Evolutionary conservation across 1,140 invertebrate species (phyloP).

Genomic region (Heliothis virescens): DNA sequence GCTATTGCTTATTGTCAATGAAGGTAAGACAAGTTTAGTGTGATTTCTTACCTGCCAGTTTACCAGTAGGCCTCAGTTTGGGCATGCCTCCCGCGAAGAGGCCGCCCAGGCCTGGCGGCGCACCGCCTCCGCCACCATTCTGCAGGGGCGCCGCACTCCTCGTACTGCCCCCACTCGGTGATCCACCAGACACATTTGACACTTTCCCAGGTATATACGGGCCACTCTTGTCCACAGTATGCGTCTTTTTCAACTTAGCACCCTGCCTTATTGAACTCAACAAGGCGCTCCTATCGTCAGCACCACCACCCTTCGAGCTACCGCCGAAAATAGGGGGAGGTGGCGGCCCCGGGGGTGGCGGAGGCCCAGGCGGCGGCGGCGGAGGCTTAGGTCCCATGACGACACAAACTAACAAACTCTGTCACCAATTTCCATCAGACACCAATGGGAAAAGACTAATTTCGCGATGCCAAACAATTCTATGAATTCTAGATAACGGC

Average conservation of each 20-base stretch:
- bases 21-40: neutral
- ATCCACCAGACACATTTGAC: slow-evolving; percentile 61
- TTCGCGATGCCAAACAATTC: slow-evolving; percentile 35
- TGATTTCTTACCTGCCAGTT: slow-evolving; percentile 73
- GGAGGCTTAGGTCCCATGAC: slow-evolving; percentile 79
- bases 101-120: slow-evolving; percentile 89
- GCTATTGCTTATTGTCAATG: neutral
- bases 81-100: slow-evolving; percentile 95
- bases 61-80: slow-evolving; percentile 92
- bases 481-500: slow-evolving; percentile 44
- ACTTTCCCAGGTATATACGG: slow-evolving; percentile 90
- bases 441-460: slow-evolving; percentile 46
- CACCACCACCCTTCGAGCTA: slow-evolving; percentile 81
- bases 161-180: slow-evolving; percentile 71
- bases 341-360: slow-evolving; percentile 87
- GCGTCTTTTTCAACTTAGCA: slow-evolving; percentile 93
- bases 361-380: slow-evolving; percentile 87
- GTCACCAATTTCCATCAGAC: slow-evolving; percentile 67
- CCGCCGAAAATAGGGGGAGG: slow-evolving; percentile 89
- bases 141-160: slow-evolving; percentile 81
- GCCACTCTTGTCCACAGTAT: slow-evolving; percentile 95
- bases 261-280: slow-evolving; percentile 94
- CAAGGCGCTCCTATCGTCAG: slow-evolving; percentile 89
- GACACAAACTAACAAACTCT: slow-evolving; percentile 51
- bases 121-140: slow-evolving; percentile 82